Base-by-base conservation (phyloP, 2,113 vertebrate genomes). In the Dolichallabes microphthalmus region DNA sequence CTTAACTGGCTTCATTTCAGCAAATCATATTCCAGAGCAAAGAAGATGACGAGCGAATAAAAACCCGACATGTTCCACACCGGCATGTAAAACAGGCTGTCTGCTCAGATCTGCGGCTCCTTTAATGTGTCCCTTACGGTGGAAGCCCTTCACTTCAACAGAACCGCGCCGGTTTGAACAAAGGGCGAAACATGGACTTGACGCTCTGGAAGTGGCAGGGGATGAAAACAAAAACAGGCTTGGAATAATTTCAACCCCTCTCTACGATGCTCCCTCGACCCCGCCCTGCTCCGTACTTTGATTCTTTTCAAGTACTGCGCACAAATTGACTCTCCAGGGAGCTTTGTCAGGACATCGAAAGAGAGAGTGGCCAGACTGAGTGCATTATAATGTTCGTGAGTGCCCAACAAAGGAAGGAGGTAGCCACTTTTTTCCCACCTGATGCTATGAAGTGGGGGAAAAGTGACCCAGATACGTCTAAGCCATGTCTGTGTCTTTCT, bases 251-350 rank as follows among this genome's bases (percentile, higher is more conserved):
- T 76, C 53, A 27, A 30, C 57, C 79, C 52, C 15, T 66, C 57
- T 73, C 25, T 19, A 53, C 45, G 27, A 63, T 13, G 60, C 30
- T 68, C 75, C 61, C 75, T 45, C 15, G 39, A 53, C 79, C 68
- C 55, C 13, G n/a, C 71, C 74, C 22, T 32, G 55, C 64, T 81
- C 15, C 35, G 79, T 80, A 78, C 86, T 73, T 32, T 61, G 39
- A 85, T 82, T 88, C 80, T 39, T 87, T 84, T 86, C 86, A 85
- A 85, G 80, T 83, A 15, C 50, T 7, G 75, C 71, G 86, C 88
- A 84, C 88, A 90, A 90, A 91, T 90, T 78, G 83, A 77, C 82
- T 89, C 88, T 86, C 88, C 22, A 17, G 86, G 88, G 88, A 75
- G 83, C 78, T 83, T 66, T 83, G 76, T 79, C 77, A 81, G 74